A percentile compares a stretch with the other conserved stretches of the same genome.
Evolutionary conservation across 1,140 invertebrate species (phyloP).

Genomic region (Teleogryllus occipitalis): DNA sequence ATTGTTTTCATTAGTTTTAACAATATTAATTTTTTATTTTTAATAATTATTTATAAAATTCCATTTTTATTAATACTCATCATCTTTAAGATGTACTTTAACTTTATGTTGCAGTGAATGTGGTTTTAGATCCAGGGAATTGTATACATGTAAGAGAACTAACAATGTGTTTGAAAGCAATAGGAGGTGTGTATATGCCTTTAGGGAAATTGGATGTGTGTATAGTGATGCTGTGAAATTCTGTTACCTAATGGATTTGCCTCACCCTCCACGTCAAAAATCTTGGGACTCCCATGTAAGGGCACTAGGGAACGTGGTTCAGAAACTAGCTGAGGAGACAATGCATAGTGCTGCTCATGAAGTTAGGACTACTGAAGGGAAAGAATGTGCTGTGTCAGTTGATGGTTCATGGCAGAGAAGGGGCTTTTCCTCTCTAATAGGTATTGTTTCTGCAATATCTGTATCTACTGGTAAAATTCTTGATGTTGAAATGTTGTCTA

Average conservation of each 20-base stretch:
- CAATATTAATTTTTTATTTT: too few species aligned
- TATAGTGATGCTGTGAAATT: constrained; percentile 4
- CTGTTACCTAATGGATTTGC: constrained; percentile 17
- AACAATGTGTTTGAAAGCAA: neutral
- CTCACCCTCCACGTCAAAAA: constrained; percentile 7
- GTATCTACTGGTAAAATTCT: constrained; percentile 21
- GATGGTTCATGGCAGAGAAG: constrained; percentile 24
- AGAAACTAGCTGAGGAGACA: constrained; percentile 13
- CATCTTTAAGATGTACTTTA: too few species aligned
- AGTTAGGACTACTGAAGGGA: constrained; percentile 13
- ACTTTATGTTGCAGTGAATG: too few species aligned
- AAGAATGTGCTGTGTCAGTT: constrained; percentile 21
- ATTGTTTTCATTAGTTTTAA: too few species aligned
- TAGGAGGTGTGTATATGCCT: neutral
- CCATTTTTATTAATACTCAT: too few species aligned
- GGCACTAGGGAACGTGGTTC: neutral
- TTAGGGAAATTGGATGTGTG: constrained; percentile 7
- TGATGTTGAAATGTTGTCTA: constrained; percentile 19
- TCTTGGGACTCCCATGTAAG: constrained; percentile 11
- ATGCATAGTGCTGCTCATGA: constrained; percentile 11
- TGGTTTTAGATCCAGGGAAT: too few species aligned
- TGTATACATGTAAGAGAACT: too few species aligned
- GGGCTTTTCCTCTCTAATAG: constrained; percentile 20
- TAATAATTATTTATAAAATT: too few species aligned
- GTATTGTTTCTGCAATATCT: constrained; percentile 20